phyloP scores from a whole-genome alignment of 2,113 vertebrate species.

The Oncorhynchus kisutch region DNA sequence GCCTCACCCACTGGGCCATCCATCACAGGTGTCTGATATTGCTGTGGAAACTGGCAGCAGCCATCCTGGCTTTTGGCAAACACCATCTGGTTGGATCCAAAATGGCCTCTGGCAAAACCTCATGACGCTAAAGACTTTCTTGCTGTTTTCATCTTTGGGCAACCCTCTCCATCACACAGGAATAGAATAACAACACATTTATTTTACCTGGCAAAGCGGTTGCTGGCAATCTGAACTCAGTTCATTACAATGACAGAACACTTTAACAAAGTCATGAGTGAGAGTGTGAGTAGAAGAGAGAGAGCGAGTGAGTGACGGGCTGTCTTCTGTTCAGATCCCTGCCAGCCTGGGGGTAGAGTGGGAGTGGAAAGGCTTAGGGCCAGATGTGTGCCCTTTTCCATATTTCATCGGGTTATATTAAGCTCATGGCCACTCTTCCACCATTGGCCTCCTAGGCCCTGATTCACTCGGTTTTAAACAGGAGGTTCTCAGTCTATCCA shows the following conservation, averaged over 20 bases:
- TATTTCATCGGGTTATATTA: no score
- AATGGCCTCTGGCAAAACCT: slow-evolving; percentile 68
- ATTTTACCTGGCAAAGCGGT: slow-evolving; percentile 40
- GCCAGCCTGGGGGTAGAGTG: slow-evolving; percentile 15
- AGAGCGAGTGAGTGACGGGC: neutral
- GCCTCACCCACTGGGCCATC: slow-evolving; percentile 67
- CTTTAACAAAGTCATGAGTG: slow-evolving; percentile 49
- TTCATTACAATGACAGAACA: slow-evolving; percentile 50
- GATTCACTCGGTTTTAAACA: no score
- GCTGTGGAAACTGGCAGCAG: slow-evolving; percentile 72
- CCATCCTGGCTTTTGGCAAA: slow-evolving; percentile 65
- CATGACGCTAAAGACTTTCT: slow-evolving; percentile 59
- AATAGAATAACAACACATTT: slow-evolving; percentile 64
- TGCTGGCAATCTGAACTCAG: slow-evolving; percentile 52
- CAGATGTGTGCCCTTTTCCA: no score
- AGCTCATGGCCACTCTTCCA: no score
- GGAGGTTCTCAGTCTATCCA: no score
- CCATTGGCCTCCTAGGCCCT: no score
- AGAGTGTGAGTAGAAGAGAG: no score
- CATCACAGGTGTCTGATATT: slow-evolving; percentile 74
- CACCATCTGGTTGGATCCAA: slow-evolving; percentile 59
- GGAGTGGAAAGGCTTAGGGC: slow-evolving; percentile 51
- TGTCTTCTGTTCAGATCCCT: neutral
- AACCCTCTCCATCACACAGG: slow-evolving; percentile 50
- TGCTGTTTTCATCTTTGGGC: slow-evolving; percentile 50